Evolutionary conservation across 1,140 invertebrate genomes (phyloP), one percentile per base, ranked within the genome.

Genomic region (Pentalonia nigronervosa): DNA sequence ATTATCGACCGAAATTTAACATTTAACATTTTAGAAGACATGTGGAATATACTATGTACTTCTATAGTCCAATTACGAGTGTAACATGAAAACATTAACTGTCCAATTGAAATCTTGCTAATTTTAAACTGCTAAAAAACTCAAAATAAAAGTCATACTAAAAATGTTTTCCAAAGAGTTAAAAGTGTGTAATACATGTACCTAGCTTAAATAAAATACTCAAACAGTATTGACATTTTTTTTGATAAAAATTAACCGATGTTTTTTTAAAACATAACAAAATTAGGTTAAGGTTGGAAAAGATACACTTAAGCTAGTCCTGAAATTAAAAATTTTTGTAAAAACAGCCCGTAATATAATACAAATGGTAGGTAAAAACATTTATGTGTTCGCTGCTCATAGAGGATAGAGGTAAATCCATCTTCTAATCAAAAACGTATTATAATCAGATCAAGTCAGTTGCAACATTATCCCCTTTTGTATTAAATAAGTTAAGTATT

Each of bases 381-480:
- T 76, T 3, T n/a, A 76, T 76, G 60, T n/a, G 60, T 0, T 76
- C 60, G n/a, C 30, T n/a, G 60, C 4, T 76, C 60, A 14, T 17
- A 53, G 21, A 53, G 21, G 50, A 53, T 21, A n/a, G n/a, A 76
- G 14, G 60, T 76, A n/a, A 30, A 76, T 76, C 60, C 60, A n/a
- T n/a, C 30, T 14, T 76, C 60, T 76, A 76, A 76, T 76, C 60
- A 76, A 76, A 76, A 76, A n/a, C 60, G n/a, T 76, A 76, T 76
- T 76, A 76, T 76, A 76, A n/a, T n/a, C 60, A 76, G 60, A 76
- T n/a, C 60, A 76, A 76, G 60, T 76, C 14, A 34, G 60, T 14
- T n/a, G n/a, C 60, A n/a, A 76, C 30, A 20, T n/a, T 76, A 17
- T n/a, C 60, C 30, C n/a, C 0, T 14, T 17, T 17, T 6, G 60